Conservation (phyloP, 2,113 vertebrate genomes). For the Alouatta palliata region DNA sequence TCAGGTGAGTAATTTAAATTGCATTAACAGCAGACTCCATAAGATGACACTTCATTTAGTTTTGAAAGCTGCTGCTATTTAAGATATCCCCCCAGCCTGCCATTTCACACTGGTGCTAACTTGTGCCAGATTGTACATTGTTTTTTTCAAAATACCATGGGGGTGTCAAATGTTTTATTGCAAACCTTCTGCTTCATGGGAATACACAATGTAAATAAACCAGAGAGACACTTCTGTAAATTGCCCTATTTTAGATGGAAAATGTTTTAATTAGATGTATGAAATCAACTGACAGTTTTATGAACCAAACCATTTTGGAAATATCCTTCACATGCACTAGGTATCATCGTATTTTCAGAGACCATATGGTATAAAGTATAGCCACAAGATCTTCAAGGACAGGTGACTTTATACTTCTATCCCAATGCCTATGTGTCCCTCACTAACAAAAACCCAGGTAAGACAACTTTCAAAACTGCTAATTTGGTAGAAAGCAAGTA, state of each 20-base stretch:
- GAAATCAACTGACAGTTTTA: slow-evolving; percentile 71
- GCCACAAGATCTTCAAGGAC: slow-evolving; percentile 51
- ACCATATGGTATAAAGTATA: slow-evolving; percentile 55
- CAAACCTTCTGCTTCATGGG: slow-evolving; percentile 61
- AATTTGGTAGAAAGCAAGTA: background rate
- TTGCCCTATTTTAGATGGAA: slow-evolving; percentile 50
- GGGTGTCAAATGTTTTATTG: slow-evolving; percentile 72
- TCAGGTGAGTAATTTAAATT: slow-evolving; percentile 80
- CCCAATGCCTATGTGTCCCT: background rate
- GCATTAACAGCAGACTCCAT: slow-evolving; percentile 70
- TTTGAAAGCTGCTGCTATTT: slow-evolving; percentile 70
- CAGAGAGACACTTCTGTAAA: slow-evolving; percentile 69
- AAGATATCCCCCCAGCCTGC: slow-evolving; percentile 69
- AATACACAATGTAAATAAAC: slow-evolving; percentile 74
- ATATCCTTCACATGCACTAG: slow-evolving; percentile 28
- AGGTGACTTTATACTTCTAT: background rate
- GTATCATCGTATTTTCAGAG: slow-evolving; percentile 34
- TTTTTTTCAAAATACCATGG: slow-evolving; percentile 67
- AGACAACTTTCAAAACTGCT: background rate
- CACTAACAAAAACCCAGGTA: background rate
- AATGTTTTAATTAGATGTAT: slow-evolving; percentile 60
- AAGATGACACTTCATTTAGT: slow-evolving; percentile 74
- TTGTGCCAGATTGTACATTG: slow-evolving; percentile 76
- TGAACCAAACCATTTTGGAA: slow-evolving; percentile 55
- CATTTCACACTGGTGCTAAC: slow-evolving; percentile 71